These are phyloP conservation scores for Acholoe squamosa DNA, from an alignment of 2,888 invertebrate species.

Conservation along the genomic window DNA sequence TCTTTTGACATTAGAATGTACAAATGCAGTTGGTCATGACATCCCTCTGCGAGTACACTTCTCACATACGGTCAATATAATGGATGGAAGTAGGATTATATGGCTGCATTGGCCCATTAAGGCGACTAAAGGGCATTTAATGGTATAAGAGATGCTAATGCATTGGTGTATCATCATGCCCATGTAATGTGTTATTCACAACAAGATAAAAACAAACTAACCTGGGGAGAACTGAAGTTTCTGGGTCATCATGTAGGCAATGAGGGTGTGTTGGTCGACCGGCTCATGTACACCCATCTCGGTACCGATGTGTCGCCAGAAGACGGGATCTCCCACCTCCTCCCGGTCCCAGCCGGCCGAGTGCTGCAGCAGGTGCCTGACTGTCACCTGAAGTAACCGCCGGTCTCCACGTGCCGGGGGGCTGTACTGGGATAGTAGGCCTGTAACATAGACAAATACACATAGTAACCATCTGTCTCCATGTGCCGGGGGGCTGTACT, in stretches of 20 bases:
- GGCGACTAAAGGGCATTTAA: no score
- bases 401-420: constrained; percentile 61
- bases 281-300: constrained; percentile 67
- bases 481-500: no score
- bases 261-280: constrained; percentile 70
- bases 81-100: no score
- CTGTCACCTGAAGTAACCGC: constrained; percentile 66
- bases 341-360: constrained; percentile 78
- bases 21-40: no score
- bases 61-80: no score
- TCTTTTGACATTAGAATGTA: no score
- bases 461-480: no score
- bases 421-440: constrained; percentile 36
- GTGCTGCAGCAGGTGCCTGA: constrained; percentile 77
- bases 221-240: constrained; percentile 77
- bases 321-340: constrained; percentile 76
- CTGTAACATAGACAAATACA: constrained; percentile 2
- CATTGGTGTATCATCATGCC: no score
- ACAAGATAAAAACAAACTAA: constrained; percentile 54
- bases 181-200: neutral
- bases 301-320: constrained; percentile 69
- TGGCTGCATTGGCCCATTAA: no score
- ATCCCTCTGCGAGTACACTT: no score
- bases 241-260: constrained; percentile 74
- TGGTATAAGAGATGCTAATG: no score